These are phyloP conservation scores for Spilogale gracilis DNA, from an alignment of 2,113 vertebrate species.

Conservation along the genomic window DNA sequence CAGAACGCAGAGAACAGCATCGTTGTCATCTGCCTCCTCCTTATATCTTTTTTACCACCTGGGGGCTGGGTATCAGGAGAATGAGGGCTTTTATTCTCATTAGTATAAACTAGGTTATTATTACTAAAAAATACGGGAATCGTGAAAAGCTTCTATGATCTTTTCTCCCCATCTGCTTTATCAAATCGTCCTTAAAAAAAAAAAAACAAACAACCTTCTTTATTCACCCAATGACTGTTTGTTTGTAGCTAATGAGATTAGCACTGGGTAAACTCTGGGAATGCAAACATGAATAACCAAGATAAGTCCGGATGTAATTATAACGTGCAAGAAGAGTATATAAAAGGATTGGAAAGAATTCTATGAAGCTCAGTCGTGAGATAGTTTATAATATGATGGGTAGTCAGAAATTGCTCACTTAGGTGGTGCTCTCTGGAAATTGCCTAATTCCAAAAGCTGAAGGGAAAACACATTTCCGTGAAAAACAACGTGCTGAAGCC, in stretches of 20 bases:
- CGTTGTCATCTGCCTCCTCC: not conserved
- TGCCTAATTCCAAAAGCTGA: slow-evolving; percentile 1
- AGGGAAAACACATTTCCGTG: not conserved
- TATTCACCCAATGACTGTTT: not conserved
- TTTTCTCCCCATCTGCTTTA: not conserved
- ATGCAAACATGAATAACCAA: slow-evolving; percentile 32
- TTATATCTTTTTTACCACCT: not conserved
- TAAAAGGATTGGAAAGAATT: not conserved
- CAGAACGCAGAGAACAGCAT: not conserved
- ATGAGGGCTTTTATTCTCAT: not conserved
- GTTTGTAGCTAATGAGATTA: slow-evolving; percentile 46
- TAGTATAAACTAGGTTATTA: not conserved
- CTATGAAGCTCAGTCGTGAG: not conserved
- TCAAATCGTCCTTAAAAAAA: not conserved
- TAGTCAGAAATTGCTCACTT: not conserved
- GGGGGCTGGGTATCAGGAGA: not conserved
- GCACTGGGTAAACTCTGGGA: not conserved
- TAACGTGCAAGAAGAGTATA: not conserved
- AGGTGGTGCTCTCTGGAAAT: not conserved
- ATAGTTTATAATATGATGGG: slow-evolving; percentile 1
- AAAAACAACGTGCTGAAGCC: slow-evolving; percentile 36
- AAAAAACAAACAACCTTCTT: not conserved
- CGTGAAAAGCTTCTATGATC: not conserved
- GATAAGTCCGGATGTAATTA: not conserved
- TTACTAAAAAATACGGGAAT: not conserved